A percentile compares a stretch with the other conserved stretches of the same genome.
Conservation (phyloP, 1,140 invertebrate genomes). For the Lepeophtheirus salmonis region DNA sequence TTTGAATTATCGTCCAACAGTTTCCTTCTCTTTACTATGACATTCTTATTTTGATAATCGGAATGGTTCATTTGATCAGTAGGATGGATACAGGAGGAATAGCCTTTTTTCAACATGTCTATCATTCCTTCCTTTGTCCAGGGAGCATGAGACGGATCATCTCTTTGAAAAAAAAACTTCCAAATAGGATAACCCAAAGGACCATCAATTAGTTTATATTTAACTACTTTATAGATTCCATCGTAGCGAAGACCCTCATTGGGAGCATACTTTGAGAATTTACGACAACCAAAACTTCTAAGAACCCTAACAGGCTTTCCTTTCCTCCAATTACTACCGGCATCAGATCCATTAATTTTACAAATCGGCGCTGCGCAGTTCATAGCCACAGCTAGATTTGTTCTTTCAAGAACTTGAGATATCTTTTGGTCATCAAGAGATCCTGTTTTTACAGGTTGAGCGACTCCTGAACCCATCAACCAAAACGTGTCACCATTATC, state of each 20-base stretch:
- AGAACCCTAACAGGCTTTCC: slow-evolving; percentile 62
- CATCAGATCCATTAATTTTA: slow-evolving; percentile 42
- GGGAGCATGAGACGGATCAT: slow-evolving; percentile 56
- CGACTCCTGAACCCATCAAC: slow-evolving; percentile 40
- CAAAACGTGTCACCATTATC: slow-evolving; percentile 63
- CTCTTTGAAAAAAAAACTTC: slow-evolving; percentile 53
- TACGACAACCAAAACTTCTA: slow-evolving; percentile 46
- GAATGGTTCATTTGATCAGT: slow-evolving; percentile 3
- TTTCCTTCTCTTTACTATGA: neutral
- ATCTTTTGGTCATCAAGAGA: neutral
- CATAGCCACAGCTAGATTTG: slow-evolving; percentile 57
- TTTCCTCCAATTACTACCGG: slow-evolving; percentile 46
- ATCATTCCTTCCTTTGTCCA: slow-evolving; percentile 56
- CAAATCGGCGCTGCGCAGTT: slow-evolving; percentile 51
- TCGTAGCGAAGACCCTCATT: slow-evolving; percentile 49
- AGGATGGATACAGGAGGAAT: slow-evolving; percentile 17
- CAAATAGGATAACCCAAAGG: slow-evolving; percentile 59
- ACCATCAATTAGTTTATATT: slow-evolving; percentile 60
- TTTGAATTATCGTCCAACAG: neutral
- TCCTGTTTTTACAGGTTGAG: slow-evolving; percentile 19
- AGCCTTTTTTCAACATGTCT: slow-evolving; percentile 25
- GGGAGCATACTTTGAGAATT: slow-evolving; percentile 58
- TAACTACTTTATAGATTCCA: slow-evolving; percentile 59
- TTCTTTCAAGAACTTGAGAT: slow-evolving; percentile 36
- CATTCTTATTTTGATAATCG: slow-evolving; percentile 1